Evolutionary conservation across 2,113 vertebrate genomes (phyloP).

Genomic region (Chaetorhynchus papuensis): DNA sequence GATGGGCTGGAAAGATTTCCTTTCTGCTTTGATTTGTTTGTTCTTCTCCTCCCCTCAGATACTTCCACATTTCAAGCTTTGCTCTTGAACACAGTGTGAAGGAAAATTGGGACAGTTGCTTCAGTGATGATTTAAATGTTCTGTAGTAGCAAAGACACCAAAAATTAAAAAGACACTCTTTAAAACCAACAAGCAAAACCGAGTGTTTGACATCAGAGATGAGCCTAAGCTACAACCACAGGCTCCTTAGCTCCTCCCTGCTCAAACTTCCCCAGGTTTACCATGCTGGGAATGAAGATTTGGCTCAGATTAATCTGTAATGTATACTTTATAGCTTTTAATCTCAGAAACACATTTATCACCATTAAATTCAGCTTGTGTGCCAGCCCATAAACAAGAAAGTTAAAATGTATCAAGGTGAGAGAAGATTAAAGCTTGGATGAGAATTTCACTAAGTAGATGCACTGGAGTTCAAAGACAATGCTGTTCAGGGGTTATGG

Average conservation of each 20-base stretch:
- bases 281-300: background rate
- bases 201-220: background rate
- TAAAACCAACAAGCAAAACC: background rate
- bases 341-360: slow-evolving; percentile 15
- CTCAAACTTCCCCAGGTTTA: background rate
- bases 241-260: background rate
- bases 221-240: background rate
- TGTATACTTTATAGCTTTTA: background rate
- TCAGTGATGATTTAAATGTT: background rate
- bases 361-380: slow-evolving; percentile 1
- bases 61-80: background rate
- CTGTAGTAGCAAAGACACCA: background rate
- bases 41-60: background rate
- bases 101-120: background rate
- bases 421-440: slow-evolving; percentile 12
- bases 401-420: slow-evolving; percentile 22
- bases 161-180: background rate
- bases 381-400: background rate
- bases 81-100: background rate
- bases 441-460: background rate
- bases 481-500: background rate
- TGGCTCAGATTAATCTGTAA: background rate
- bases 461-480: background rate
- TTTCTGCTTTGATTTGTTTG: background rate
- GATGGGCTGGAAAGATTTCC: background rate